Percentiles rank a stretch among this genome's conserved stretches.
Evolutionary conservation across 2,113 vertebrate genomes (phyloP).

Genomic region (Triplophysa siluroides): DNA sequence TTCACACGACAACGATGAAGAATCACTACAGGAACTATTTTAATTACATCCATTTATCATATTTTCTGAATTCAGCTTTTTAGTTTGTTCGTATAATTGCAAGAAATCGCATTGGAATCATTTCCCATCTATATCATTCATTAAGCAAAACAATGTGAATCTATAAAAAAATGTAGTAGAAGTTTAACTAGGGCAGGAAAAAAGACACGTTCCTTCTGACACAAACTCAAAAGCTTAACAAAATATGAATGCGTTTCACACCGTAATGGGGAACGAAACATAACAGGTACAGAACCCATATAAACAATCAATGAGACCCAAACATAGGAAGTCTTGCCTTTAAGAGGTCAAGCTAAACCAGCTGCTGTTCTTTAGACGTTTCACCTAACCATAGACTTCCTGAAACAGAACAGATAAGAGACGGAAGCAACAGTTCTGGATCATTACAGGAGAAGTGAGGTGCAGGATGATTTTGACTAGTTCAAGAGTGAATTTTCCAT

Average conservation of each 20-base stretch:
- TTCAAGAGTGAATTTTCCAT: constrained; percentile 4
- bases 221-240: not conserved
- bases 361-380: constrained; percentile 18
- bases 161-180: too few relatives aligned
- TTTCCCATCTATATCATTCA: not conserved
- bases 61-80: constrained; percentile 1
- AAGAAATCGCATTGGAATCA: not conserved
- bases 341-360: not conserved
- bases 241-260: constrained; percentile 20
- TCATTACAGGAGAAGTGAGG: constrained; percentile 36
- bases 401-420: constrained; percentile 9
- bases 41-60: constrained; percentile 20
- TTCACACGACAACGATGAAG: not conserved
- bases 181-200: too few relatives aligned
- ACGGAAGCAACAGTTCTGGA: not conserved
- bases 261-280: constrained; percentile 7
- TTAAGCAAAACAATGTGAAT: too few relatives aligned
- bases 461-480: constrained; percentile 27
- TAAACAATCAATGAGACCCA: constrained; percentile 35
- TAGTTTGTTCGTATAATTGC: not conserved
- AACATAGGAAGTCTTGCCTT: not conserved
- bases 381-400: not conserved
- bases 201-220: not conserved
- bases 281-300: constrained; percentile 7
- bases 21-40: not conserved